phyloP scores from a whole-genome alignment of 1,140 invertebrate species.

The Drosophila elegans region DNA sequence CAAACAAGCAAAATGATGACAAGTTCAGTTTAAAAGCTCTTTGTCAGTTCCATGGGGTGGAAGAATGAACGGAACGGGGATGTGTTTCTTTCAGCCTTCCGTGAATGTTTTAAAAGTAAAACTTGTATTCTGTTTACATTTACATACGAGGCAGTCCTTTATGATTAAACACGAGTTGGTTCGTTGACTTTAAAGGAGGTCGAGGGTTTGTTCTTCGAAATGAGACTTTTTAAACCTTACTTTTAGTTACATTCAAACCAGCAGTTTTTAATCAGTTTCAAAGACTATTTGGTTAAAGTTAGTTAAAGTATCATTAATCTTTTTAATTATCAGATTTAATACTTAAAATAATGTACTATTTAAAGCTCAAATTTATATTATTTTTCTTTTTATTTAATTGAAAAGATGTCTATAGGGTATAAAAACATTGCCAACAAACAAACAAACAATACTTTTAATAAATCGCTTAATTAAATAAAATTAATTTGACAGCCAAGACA shows the following conservation, averaged over 20 bases:
- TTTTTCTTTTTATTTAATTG: no score
- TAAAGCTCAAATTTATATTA: no score
- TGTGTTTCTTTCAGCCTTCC: constrained; percentile 11
- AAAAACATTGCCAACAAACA: neutral
- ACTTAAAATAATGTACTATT: no score
- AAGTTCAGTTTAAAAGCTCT: constrained; percentile 40
- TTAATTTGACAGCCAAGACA: constrained; percentile 28
- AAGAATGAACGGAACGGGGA: neutral
- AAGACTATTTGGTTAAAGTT: no score
- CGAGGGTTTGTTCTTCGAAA: neutral
- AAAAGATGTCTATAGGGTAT: neutral
- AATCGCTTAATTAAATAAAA: constrained; percentile 45
- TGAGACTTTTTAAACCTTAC: neutral
- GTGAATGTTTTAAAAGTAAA: constrained; percentile 47
- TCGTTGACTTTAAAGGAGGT: constrained; percentile 31
- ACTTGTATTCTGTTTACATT: constrained; percentile 41
- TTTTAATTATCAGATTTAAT: no score
- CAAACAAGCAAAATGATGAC: constrained; percentile 23
- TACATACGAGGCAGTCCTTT: constrained; percentile 19
- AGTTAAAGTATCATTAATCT: no score
- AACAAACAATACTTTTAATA: constrained; percentile 1
- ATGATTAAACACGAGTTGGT: constrained; percentile 27
- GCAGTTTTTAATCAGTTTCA: no score
- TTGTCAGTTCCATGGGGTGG: constrained; percentile 6
- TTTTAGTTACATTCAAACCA: neutral